Percentiles rank a stretch among this genome's conserved stretches.
Conservation (phyloP, 2,113 vertebrate genomes). For the Lepisosteus oculatus region DNA sequence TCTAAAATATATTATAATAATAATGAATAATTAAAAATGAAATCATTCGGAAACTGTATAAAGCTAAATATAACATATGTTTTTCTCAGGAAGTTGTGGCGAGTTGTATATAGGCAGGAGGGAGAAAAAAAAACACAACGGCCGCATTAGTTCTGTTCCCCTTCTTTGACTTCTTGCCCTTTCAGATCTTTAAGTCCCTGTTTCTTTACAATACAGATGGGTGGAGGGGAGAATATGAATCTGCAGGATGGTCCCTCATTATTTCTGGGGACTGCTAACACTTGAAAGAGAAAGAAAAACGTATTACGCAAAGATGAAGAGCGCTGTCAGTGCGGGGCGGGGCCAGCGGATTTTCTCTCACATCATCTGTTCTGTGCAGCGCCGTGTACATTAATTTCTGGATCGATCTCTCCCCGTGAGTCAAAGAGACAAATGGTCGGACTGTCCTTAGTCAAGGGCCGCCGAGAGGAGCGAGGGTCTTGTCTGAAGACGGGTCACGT, state of each 20-base stretch:
- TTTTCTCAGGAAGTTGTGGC: no score
- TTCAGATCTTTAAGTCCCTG: no score
- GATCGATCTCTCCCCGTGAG: conserved; percentile 31
- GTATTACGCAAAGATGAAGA: conserved; percentile 64
- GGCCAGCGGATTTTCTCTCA: conserved; percentile 35
- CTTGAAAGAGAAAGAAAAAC: conserved; percentile 64
- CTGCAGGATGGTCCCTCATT: conserved; percentile 46
- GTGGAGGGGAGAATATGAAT: conserved; percentile 60
- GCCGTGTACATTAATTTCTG: conserved; percentile 30
- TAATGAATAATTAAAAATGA: no score
- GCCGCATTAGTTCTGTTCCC: no score
- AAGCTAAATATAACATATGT: no score
- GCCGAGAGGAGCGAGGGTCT: background rate
- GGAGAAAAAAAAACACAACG: no score
- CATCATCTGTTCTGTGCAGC: conserved; percentile 25
- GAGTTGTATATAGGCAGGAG: no score
- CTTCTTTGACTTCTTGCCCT: no score
- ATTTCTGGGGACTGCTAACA: conserved; percentile 52
- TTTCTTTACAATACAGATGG: conserved; percentile 28
- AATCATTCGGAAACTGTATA: no score
- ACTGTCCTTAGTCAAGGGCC: conserved; percentile 41
- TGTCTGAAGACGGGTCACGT: background rate
- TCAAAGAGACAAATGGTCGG: conserved; percentile 28
- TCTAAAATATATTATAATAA: no score
- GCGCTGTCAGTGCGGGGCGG: conserved; percentile 50